Base-by-base conservation (phyloP, 2,888 invertebrate species). In the Melinaea marsaeus region DNA sequence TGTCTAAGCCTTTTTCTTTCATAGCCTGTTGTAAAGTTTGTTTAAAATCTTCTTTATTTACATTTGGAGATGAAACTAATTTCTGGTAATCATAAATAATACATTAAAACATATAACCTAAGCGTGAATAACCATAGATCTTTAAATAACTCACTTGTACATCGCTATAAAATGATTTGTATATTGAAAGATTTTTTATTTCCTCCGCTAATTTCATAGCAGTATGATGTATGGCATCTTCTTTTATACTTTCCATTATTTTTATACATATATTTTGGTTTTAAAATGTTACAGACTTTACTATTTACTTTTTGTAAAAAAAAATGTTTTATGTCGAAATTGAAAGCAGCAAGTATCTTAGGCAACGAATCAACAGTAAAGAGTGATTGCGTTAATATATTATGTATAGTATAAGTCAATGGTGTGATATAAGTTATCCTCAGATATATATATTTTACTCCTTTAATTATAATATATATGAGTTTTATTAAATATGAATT, bases 121-220 rank as follows among this genome's bases (percentile, higher is more conserved):
- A 55, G 9, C 22, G 9, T 37, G 55, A 56, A 34, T 45, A 3
- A 33, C 6, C 37, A 13, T 48, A 32, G 33, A 35, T 35, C 13
- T 4, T 4, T 9, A 35, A 58, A n/a, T 22, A 57, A 61, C 63
- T 78, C 86, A 95, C 96, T 93, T 96, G 96, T 70, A 97, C 93
- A 81, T 95, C 95, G 79, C 93, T 94, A 77, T 94, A 95, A 75
- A 97, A 93, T 65, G 93, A 92, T 81, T 94, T 93, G 76, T 96
- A 97, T 72, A 94, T 93, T 51, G 94, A 92, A 79, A 95, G 93
- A 71, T 92, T 92, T 83, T 95, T 94, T 66, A 97, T 93, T 81
- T 96, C 95, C 67, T 94, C 93, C n/a, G 96, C 94, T 75, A 97
- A 91, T 87, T 95, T 95, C 67, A 94, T 84, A 22, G 96, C 95